Evolutionary conservation across 2,888 invertebrate species (phyloP).

Genomic region (Lysandra coridon): DNA sequence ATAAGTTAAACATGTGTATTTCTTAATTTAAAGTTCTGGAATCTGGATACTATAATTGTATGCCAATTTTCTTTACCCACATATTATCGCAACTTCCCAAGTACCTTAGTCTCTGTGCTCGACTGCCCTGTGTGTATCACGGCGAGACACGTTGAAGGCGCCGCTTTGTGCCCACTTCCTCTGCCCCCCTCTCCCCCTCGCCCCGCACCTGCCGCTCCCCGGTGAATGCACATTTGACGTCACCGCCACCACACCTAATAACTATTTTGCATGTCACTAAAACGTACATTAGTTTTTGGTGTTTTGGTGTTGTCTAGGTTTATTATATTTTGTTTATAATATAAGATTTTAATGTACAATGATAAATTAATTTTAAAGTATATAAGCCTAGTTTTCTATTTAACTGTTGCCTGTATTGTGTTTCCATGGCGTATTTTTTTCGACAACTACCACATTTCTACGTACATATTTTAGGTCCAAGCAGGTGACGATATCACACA

Average conservation of each 20-base stretch:
- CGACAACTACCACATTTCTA: too few relatives aligned
- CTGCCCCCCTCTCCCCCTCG: constrained; percentile 46
- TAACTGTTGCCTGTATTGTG: too few relatives aligned
- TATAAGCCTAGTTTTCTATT: not conserved
- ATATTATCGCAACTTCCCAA: not conserved
- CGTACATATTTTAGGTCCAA: too few relatives aligned
- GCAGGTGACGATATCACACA: not conserved
- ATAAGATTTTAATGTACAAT: not conserved
- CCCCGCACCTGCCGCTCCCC: constrained; percentile 35
- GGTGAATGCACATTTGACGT: constrained; percentile 61
- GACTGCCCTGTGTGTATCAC: constrained; percentile 40
- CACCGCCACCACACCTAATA: constrained; percentile 43
- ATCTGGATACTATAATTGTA: too few relatives aligned
- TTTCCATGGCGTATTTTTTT: too few relatives aligned
- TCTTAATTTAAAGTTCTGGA: too few relatives aligned
- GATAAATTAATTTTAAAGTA: not conserved
- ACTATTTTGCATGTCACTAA: constrained; percentile 32
- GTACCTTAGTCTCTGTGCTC: constrained; percentile 32
- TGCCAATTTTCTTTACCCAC: too few relatives aligned
- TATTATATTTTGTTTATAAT: not conserved
- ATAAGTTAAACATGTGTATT: too few relatives aligned
- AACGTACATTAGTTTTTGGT: constrained; percentile 15
- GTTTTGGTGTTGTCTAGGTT: constrained; percentile 3
- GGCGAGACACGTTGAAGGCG: constrained; percentile 55
- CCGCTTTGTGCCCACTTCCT: constrained; percentile 62